phyloP scores from a whole-genome alignment of 1,140 invertebrate genomes.

The Papilio glaucus region DNA sequence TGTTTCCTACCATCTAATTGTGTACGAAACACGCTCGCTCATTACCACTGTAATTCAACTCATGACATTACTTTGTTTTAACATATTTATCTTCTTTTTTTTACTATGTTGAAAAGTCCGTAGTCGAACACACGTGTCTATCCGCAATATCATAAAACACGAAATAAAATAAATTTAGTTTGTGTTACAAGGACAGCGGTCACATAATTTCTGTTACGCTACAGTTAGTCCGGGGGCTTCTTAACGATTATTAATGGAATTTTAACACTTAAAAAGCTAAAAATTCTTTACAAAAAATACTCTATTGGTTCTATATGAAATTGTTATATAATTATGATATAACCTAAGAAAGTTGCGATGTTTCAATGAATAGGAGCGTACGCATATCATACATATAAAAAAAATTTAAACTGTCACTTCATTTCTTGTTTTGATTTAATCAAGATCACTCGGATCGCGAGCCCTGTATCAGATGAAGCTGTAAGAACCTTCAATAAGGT shows the following conservation, averaged over 20 bases:
- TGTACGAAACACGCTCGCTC: not conserved
- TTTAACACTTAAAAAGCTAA: not conserved
- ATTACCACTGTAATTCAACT: not conserved
- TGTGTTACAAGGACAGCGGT: conserved; percentile 31
- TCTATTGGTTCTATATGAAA: not conserved
- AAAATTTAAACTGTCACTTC: too few species aligned
- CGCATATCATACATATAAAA: too few species aligned
- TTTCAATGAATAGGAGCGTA: too few species aligned
- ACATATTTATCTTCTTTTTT: not conserved
- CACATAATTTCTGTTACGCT: conserved; percentile 24
- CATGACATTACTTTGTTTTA: not conserved
- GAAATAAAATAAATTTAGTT: conserved; percentile 33
- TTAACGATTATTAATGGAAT: not conserved
- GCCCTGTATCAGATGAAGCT: too few species aligned
- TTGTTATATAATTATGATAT: not conserved
- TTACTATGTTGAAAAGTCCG: not conserved
- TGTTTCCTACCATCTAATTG: not conserved
- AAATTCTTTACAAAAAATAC: not conserved
- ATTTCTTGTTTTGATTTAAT: too few species aligned
- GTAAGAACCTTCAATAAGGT: too few species aligned
- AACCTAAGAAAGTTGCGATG: not conserved
- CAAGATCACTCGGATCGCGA: too few species aligned
- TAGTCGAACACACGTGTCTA: not conserved
- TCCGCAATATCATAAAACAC: conserved; percentile 25
- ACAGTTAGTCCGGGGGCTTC: not conserved